phyloP scores from a whole-genome alignment of 1,140 invertebrate species.

The Globodera rostochiensis region DNA sequence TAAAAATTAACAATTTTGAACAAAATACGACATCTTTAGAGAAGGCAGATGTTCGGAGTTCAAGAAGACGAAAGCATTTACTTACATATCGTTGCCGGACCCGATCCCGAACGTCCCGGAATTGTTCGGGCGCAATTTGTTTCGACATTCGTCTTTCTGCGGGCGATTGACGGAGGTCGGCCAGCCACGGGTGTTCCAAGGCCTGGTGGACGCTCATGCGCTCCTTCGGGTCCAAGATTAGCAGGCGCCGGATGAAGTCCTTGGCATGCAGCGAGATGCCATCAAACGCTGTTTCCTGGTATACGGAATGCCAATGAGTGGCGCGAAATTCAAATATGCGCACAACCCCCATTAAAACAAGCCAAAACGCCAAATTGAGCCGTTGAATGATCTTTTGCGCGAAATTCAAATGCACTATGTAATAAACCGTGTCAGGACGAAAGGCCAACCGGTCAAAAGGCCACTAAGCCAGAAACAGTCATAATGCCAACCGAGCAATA shows the following conservation, averaged over 20 bases:
- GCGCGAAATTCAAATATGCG: no score
- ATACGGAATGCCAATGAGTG: neutral
- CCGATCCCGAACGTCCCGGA: conserved; percentile 82
- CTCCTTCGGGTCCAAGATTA: conserved; percentile 93
- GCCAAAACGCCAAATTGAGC: no score
- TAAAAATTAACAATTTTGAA: no score
- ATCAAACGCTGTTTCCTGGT: conserved; percentile 78
- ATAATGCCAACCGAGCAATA: no score
- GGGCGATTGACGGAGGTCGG: conserved; percentile 73
- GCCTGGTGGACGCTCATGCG: conserved; percentile 97
- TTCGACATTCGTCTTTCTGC: conserved; percentile 71
- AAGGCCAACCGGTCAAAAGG: no score
- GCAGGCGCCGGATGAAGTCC: conserved; percentile 90
- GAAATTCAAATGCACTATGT: no score
- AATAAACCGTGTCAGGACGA: no score
- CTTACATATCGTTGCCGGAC: conserved; percentile 74
- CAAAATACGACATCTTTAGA: no score
- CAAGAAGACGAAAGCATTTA: neutral
- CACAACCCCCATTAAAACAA: no score
- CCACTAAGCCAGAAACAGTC: no score
- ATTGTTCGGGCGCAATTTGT: conserved; percentile 79
- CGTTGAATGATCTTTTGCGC: no score
- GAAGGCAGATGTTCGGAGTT: no score
- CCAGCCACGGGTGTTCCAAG: conserved; percentile 89
- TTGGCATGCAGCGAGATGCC: conserved; percentile 92